Base-by-base conservation (phyloP, 1,140 invertebrate genomes). In the Diuraphis noxia region DNA sequence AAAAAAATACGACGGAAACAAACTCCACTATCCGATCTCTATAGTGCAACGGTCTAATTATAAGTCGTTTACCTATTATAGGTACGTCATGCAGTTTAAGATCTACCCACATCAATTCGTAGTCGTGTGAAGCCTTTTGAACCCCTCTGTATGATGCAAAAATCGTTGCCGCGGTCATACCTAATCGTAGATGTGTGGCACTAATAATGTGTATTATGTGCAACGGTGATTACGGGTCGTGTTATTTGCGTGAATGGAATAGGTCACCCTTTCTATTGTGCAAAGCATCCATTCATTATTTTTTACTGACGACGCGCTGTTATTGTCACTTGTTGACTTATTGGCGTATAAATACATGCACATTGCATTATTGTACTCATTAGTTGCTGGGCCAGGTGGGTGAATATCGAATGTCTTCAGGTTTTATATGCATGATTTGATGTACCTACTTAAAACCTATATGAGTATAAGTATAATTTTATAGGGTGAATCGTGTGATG, bases 271-370 rank as follows among this genome's bases (percentile, higher is more conserved):
- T 85, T 86, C 3, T 34, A 30, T 87, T 87, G 9, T 38, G 36
- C 13, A 4, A n/a, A 30, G 36, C 23, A 41, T 21, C 52, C 43
- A 86, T 87, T 87, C 36, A 87, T 87, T 87, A 30, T 87, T 87
- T 87, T 87, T 36, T 52, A 7, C 21, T 46, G 17, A 84, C 13
- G 34, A 84, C 17, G 1, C 34, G 21, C 56, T 5, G n/a, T 5
- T n/a, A 72, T 34, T 49, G 49, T 36, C 85, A 87, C 85, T 87
- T 56, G 49, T 87, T 56, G 49, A 87, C n/a, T 86, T 86, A 49
- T 86, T 49, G 84, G 17, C 19, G 43, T 23, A 72, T 2, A 23
- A 25, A n/a, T 36, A 86, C n/a, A 9, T 79, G 17, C n/a, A 56
- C 52, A 56, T 30, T n/a, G 46, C 21, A 46, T 46, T 46, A 46